Percentiles rank a stretch among this genome's conserved stretches.
Evolutionary conservation across 1,140 invertebrate genomes (phyloP).

Genomic region (Hypsibius dujardini): DNA sequence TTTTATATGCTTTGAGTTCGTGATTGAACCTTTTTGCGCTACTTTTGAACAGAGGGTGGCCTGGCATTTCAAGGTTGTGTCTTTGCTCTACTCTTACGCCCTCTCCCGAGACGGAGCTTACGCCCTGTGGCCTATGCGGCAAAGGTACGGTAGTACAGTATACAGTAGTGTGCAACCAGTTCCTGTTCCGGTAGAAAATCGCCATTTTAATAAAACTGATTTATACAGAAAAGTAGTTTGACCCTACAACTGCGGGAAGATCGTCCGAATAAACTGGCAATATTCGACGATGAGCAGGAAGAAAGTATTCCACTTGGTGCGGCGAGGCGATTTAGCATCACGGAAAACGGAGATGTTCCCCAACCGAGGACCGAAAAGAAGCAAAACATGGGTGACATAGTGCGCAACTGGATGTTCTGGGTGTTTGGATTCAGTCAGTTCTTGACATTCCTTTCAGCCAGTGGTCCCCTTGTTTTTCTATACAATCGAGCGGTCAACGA

Average conservation of each 20-base stretch:
- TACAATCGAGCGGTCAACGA: neutral
- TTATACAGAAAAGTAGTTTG: too few relatives aligned
- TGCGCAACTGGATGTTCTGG: constrained; percentile 1
- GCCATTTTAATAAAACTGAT: too few relatives aligned
- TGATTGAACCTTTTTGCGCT: too few relatives aligned
- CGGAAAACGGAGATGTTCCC: too few relatives aligned
- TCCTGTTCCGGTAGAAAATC: too few relatives aligned
- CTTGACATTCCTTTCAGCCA: neutral
- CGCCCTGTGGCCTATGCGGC: too few relatives aligned
- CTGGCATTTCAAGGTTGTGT: neutral
- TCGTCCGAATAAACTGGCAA: neutral
- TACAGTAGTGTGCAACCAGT: too few relatives aligned
- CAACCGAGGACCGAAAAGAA: too few relatives aligned
- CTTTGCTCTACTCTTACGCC: neutral
- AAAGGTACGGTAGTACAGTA: too few relatives aligned
- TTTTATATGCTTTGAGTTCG: too few relatives aligned
- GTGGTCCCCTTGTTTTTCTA: neutral
- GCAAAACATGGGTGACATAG: neutral
- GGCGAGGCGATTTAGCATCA: neutral
- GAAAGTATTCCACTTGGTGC: neutral
- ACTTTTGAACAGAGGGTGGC: neutral
- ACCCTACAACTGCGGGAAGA: too few relatives aligned
- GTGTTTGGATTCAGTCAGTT: neutral
- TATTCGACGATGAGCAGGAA: neutral
- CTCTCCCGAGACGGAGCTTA: neutral